phyloP scores from a whole-genome alignment of 2,888 invertebrate genomes.

The Drosophila prostipennis region DNA sequence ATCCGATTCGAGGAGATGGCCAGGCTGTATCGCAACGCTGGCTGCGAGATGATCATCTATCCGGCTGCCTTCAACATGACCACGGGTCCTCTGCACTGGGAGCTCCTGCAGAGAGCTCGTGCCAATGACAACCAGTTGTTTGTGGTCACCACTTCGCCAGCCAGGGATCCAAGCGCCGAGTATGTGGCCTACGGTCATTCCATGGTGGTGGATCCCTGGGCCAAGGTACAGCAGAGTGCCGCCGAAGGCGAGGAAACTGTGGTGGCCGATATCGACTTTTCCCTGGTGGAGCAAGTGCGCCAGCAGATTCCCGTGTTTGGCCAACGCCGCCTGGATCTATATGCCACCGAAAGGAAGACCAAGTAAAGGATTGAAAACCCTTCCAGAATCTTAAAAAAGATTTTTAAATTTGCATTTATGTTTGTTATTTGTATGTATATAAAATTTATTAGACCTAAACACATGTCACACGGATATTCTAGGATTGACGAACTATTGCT shows the following conservation, averaged over 20 bases:
- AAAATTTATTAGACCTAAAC: conserved; percentile 38
- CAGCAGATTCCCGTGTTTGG: conserved; percentile 91
- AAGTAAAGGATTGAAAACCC: conserved; percentile 16
- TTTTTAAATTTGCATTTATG: conserved; percentile 3
- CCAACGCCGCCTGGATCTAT: conserved; percentile 91
- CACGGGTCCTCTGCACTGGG: conserved; percentile 97
- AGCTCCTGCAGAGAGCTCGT: conserved; percentile 91
- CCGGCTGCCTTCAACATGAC: conserved; percentile 98
- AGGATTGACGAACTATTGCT: conserved; percentile 28
- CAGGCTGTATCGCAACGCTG: conserved; percentile 88
- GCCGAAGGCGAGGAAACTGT: conserved; percentile 84
- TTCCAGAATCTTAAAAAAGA: not conserved
- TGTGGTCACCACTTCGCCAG: conserved; percentile 94
- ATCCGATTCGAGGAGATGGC: conserved; percentile 96
- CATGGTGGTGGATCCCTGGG: conserved; percentile 92
- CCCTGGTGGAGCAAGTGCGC: conserved; percentile 90
- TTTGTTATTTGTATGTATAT: conserved; percentile 16
- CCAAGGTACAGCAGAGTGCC: conserved; percentile 88
- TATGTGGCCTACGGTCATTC: conserved; percentile 97
- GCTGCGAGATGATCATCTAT: conserved; percentile 94
- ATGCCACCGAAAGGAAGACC: conserved; percentile 80
- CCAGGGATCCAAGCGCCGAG: conserved; percentile 90
- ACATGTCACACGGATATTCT: conserved; percentile 13
- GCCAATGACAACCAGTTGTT: conserved; percentile 96
- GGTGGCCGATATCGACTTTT: conserved; percentile 90